Evolutionary conservation across 1,140 invertebrate species (phyloP).

Genomic region (Drosophila sturtevanti): DNA sequence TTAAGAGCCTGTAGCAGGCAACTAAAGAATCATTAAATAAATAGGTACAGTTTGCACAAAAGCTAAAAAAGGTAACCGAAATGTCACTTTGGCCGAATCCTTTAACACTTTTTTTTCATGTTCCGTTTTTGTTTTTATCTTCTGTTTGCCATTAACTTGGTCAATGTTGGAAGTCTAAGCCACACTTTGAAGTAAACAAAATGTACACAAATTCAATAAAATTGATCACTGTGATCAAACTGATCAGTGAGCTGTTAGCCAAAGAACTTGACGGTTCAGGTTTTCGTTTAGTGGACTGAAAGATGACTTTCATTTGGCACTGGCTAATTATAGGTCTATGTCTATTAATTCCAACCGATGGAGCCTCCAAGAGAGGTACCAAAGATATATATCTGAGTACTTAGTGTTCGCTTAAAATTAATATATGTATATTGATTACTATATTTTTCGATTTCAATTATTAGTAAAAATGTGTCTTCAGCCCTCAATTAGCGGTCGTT

Average conservation of each 20-base stretch:
- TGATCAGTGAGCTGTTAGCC: slow-evolving; percentile 55
- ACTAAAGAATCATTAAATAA: too few species aligned
- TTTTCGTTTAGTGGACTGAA: slow-evolving; percentile 11
- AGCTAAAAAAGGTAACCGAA: not conserved
- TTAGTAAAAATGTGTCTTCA: slow-evolving; percentile 68
- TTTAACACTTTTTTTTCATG: slow-evolving; percentile 9
- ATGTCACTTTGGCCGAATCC: slow-evolving; percentile 2
- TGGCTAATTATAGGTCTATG: slow-evolving; percentile 33
- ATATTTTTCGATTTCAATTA: too few species aligned
- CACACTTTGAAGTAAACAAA: slow-evolving; percentile 25
- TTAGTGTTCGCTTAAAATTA: too few species aligned
- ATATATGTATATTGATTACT: too few species aligned
- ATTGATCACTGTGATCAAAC: slow-evolving; percentile 18
- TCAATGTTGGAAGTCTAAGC: slow-evolving; percentile 73
- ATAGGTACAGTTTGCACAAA: too few species aligned
- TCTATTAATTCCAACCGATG: slow-evolving; percentile 19
- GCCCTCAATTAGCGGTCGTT: slow-evolving; percentile 64
- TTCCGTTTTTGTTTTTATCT: not conserved
- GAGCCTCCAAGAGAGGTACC: slow-evolving; percentile 65
- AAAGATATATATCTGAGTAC: not conserved
- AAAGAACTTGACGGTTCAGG: slow-evolving; percentile 60
- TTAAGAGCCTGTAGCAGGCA: too few species aligned
- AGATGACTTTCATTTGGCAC: slow-evolving; percentile 43
- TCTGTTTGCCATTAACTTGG: slow-evolving; percentile 53
- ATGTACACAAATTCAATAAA: slow-evolving; percentile 43